phyloP scores from a whole-genome alignment of 1,140 invertebrate species.

The Lordiphosa clarofinis region DNA sequence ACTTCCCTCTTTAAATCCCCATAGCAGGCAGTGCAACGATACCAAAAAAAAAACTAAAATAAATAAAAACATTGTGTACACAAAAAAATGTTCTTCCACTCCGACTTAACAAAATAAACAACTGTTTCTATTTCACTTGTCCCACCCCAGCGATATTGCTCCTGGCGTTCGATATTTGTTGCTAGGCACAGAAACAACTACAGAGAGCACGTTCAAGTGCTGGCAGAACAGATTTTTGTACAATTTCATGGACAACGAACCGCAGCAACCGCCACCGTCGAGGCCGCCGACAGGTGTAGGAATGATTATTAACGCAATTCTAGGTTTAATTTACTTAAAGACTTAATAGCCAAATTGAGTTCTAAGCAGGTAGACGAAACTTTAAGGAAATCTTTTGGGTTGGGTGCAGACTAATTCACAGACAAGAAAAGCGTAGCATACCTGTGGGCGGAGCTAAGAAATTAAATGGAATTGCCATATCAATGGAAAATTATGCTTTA shows the following conservation, averaged over 20 bases:
- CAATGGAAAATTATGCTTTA: no score
- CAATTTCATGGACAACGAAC: slow-evolving; percentile 15
- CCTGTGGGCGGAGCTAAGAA: slow-evolving; percentile 25
- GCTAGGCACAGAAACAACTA: no score
- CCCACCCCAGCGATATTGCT: not conserved
- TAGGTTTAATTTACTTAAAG: slow-evolving; percentile 30
- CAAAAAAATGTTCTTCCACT: not conserved
- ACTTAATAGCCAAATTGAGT: slow-evolving; percentile 31
- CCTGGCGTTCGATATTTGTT: slow-evolving; percentile 9
- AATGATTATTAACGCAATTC: slow-evolving; percentile 44
- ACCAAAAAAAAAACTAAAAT: not conserved
- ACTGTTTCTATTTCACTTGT: slow-evolving; percentile 24
- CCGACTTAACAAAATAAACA: slow-evolving; percentile 24
- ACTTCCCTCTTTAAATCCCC: not conserved
- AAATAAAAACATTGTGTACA: no score
- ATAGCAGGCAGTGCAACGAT: not conserved
- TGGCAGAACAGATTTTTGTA: not conserved
- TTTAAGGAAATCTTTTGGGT: slow-evolving; percentile 3
- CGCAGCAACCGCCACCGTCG: not conserved
- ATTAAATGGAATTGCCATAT: not conserved
- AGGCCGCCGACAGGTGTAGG: slow-evolving; percentile 5
- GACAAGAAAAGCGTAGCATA: slow-evolving; percentile 16
- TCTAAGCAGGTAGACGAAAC: slow-evolving; percentile 4
- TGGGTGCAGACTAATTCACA: not conserved
- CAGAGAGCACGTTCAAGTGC: no score